A percentile compares a stretch with the other conserved stretches of the same genome.
phyloP scores from a whole-genome alignment of 2,797 vertebrate genomes.

The Myoxocephalus aenaeus region DNA sequence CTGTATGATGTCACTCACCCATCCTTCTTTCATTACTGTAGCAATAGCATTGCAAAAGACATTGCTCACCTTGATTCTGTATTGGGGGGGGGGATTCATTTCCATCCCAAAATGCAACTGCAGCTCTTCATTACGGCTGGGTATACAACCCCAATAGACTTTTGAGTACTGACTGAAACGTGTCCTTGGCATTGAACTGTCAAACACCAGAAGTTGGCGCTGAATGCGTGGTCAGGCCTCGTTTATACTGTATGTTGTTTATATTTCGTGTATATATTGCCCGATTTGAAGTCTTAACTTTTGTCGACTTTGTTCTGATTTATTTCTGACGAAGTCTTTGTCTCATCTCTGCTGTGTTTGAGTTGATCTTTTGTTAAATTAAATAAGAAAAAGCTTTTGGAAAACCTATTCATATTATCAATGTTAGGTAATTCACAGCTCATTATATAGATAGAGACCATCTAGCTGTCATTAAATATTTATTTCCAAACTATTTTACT shows the following conservation, averaged over 20 bases:
- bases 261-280: neutral
- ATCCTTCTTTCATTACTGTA: conserved; percentile 12
- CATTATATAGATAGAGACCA: neutral
- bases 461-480: neutral
- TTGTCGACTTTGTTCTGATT: neutral
- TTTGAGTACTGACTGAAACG: neutral
- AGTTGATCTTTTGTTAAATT: no score
- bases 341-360: neutral
- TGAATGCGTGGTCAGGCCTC: neutral
- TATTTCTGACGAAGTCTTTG: neutral
- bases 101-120: neutral
- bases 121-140: neutral
- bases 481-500: no score
- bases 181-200: neutral
- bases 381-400: neutral
- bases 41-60: neutral
- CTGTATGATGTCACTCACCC: conserved; percentile 10
- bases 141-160: neutral
- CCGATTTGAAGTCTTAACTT: neutral
- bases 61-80: neutral
- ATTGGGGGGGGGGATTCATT: neutral
- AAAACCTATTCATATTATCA: neutral
- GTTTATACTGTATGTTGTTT: neutral
- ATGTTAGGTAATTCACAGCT: neutral
- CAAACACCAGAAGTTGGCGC: neutral